phyloP scores from a whole-genome alignment of 2,797 vertebrate species.

The Xyrichtys novacula region DNA sequence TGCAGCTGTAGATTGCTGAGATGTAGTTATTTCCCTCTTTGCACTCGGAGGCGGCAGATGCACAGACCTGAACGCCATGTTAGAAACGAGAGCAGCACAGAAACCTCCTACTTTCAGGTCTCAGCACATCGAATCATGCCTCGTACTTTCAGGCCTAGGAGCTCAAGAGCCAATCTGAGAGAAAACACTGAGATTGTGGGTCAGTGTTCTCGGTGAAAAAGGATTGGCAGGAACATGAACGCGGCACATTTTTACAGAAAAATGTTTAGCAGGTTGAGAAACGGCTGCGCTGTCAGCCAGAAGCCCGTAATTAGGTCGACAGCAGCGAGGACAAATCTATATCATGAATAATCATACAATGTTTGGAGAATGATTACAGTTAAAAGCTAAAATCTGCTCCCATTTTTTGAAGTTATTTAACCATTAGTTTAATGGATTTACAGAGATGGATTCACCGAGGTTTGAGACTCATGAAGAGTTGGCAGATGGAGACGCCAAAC shows the following conservation, averaged over 20 bases:
- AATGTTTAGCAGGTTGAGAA: conserved; percentile 41
- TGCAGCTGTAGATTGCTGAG: conserved; percentile 67
- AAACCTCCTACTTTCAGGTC: conserved; percentile 20
- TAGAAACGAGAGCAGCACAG: conserved; percentile 39
- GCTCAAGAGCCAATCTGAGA: conserved; percentile 14
- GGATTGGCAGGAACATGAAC: conserved; percentile 28
- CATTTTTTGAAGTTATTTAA: conserved; percentile 12
- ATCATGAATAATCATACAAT: conserved; percentile 30
- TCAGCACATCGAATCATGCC: conserved; percentile 5
- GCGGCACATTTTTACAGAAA: conserved; percentile 32
- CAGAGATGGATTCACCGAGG: neutral
- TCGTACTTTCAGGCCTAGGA: conserved; percentile 31
- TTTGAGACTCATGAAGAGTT: neutral
- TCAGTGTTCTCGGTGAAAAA: conserved; percentile 49
- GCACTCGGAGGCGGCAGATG: conserved; percentile 49
- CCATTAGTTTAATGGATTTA: neutral
- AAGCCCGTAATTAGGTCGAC: conserved; percentile 43
- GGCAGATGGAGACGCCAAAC: too few relatives aligned
- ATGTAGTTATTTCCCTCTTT: conserved; percentile 48
- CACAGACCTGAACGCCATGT: conserved; percentile 38
- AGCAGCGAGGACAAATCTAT: conserved; percentile 26
- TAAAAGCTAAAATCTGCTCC: conserved; percentile 7
- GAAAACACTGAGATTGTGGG: conserved; percentile 38
- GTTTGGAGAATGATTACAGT: conserved; percentile 27
- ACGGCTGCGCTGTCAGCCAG: conserved; percentile 32